Percentiles rank a stretch among this genome's conserved stretches.
Evolutionary conservation across 64 coral and sea anemone genomes (phyloP).

Genomic region (Porites australiensis): DNA sequence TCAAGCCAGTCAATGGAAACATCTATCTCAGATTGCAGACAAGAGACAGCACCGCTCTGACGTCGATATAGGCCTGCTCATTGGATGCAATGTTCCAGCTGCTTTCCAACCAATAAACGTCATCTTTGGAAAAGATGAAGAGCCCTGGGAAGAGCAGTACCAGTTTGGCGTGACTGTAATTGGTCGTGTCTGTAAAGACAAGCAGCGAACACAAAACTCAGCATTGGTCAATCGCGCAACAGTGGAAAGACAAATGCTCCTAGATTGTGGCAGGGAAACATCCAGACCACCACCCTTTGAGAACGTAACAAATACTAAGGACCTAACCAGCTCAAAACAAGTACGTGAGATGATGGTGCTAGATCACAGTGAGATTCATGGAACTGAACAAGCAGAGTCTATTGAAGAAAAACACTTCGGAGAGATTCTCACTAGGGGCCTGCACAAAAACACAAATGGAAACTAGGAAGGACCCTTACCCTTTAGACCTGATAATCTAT

Average conservation of each 20-base stretch:
- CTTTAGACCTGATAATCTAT: too few species aligned
- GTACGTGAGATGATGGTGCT: slow-evolving; percentile 57
- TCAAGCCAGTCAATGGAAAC: slow-evolving; percentile 30
- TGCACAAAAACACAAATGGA: slow-evolving; percentile 31
- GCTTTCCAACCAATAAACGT: slow-evolving; percentile 35
- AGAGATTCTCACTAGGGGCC: not conserved
- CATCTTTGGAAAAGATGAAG: slow-evolving; percentile 5
- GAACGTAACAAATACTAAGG: not conserved
- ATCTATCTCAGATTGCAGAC: slow-evolving; percentile 15
- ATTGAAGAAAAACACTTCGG: slow-evolving; percentile 18
- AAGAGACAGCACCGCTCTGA: slow-evolving; percentile 7
- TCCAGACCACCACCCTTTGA: not conserved
- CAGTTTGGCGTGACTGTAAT: slow-evolving; percentile 58
- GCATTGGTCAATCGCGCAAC: slow-evolving; percentile 18
- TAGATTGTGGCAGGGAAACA: not conserved
- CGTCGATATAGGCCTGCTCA: slow-evolving; percentile 32
- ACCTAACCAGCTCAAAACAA: slow-evolving; percentile 38
- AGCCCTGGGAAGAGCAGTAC: slow-evolving; percentile 54
- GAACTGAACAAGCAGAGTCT: not conserved
- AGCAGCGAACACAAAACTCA: not conserved
- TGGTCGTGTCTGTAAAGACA: slow-evolving; percentile 22
- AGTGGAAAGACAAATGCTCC: slow-evolving; percentile 14
- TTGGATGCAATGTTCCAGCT: slow-evolving; percentile 35
- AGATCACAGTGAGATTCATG: slow-evolving; percentile 41
- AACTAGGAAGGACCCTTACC: slow-evolving; percentile 52